These are phyloP conservation scores for Rhagium mordax DNA, from an alignment of 2,888 invertebrate genomes.

Conservation along the genomic window DNA sequence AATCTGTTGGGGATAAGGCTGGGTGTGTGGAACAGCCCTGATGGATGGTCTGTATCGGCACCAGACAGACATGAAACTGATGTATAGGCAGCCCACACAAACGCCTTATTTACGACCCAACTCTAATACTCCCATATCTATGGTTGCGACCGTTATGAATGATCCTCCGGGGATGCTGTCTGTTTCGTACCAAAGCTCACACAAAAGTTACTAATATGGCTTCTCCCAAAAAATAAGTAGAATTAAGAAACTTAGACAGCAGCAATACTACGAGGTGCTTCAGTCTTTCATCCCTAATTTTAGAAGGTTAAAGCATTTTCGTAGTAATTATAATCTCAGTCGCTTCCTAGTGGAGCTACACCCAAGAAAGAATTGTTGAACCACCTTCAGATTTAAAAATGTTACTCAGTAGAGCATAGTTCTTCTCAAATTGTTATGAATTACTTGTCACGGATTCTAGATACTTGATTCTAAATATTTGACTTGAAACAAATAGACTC, in stretches of 20 bases:
- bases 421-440: too few relatives aligned
- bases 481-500: not conserved
- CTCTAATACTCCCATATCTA: constrained; percentile 64
- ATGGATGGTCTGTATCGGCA: constrained; percentile 69
- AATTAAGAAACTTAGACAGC: not conserved
- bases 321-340: too few relatives aligned
- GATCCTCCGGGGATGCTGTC: constrained; percentile 59
- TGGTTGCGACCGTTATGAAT: constrained; percentile 64
- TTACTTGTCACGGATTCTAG: too few relatives aligned
- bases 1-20: constrained; percentile 43
- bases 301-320: too few relatives aligned
- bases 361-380: too few relatives aligned
- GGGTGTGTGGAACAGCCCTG: constrained; percentile 48
- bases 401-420: too few relatives aligned
- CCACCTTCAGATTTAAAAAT: too few relatives aligned
- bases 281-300: too few relatives aligned
- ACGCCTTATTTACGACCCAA: constrained; percentile 64
- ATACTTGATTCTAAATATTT: not conserved
- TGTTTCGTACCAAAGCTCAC: constrained; percentile 36
- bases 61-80: constrained; percentile 64
- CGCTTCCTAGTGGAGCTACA: too few relatives aligned
- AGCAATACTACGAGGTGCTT: too few relatives aligned
- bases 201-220: not conserved
- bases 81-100: constrained; percentile 60
- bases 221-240: not conserved